These are phyloP conservation scores for Cryptotis parvus DNA, from an alignment of 2,113 vertebrate species.

Conservation along the genomic window DNA sequence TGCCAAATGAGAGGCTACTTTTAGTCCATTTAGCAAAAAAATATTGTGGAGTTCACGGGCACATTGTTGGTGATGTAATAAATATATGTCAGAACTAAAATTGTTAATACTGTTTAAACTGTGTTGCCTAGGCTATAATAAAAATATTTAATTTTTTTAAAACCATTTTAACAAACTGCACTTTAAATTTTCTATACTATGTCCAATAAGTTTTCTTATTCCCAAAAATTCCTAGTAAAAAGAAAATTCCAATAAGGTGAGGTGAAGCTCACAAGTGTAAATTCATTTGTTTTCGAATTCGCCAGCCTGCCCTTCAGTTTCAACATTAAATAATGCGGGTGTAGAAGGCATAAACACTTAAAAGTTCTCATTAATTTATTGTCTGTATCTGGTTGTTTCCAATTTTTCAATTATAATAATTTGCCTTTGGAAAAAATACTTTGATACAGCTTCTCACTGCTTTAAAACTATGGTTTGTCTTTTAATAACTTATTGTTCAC, in stretches of 20 bases:
- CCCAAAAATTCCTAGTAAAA: neutral
- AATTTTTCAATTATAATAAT: conserved; percentile 5
- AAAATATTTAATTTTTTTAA: too few relatives aligned
- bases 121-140: too few relatives aligned
- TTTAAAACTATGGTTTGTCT: neutral
- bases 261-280: neutral
- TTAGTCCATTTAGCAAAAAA: neutral
- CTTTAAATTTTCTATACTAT: neutral
- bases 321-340: neutral
- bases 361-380: conserved; percentile 38
- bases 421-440: neutral
- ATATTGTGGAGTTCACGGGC: too few relatives aligned
- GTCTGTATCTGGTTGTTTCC: neutral
- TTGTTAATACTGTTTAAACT: too few relatives aligned
- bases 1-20: neutral
- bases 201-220: neutral
- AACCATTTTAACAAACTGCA: neutral
- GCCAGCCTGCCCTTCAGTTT: neutral
- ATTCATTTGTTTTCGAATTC: neutral
- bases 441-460: conserved; percentile 2
- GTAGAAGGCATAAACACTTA: neutral
- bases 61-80: too few relatives aligned
- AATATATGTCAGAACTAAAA: too few relatives aligned
- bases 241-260: neutral
- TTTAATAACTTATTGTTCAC: neutral